Evolutionary conservation across 2,113 vertebrate species (phyloP), one percentile per base, ranked within the genome.

Genomic region (Psettodes erumei): DNA sequence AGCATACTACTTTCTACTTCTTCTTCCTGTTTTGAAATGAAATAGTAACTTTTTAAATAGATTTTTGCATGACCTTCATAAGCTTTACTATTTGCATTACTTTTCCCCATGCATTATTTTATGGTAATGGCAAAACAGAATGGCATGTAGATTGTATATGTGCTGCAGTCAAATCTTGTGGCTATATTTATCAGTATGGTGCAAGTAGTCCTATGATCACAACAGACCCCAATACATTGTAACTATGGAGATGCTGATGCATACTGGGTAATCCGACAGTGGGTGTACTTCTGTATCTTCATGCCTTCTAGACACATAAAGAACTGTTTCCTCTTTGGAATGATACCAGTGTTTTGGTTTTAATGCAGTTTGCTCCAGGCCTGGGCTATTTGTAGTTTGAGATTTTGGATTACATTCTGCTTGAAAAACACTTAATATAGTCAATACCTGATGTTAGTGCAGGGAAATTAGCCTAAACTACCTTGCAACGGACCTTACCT

Each of bases 141-240:
- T 66, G 21, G 54, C 56, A 51, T 63, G 40, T 48, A 50, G 63
- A 60, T 61, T 50, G 19, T 72, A 18, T 48, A 51, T 72, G 40
- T 47, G 33, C 25, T 60, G 62, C 58, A 56, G 72, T 79, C 28
- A 59, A 63, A 33, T 58, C 66, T 38, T 37, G 19, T 18, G 62
- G 25, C 77, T 93, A 84, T 88, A 87, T 92, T 91, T 91, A 90
- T 82, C 74, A 66, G 47, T 50, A 43, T 62, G 58, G 71, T 67
- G 58, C 50, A 60, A 72, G 23, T 25, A 32, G 58, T 56, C 60
- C 51, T 16, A 53, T 76, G 62, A 68, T 64, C 77, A 55, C 66
- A 83, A 45, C 70, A 75, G 40, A 63, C 60, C 55, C 70, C 76
- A 65, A 59, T 77, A 63, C 33, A 76, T 64, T 73, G 73, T 81